Conservation (phyloP, 2,113 vertebrate species). For the Myodes glareolus region DNA sequence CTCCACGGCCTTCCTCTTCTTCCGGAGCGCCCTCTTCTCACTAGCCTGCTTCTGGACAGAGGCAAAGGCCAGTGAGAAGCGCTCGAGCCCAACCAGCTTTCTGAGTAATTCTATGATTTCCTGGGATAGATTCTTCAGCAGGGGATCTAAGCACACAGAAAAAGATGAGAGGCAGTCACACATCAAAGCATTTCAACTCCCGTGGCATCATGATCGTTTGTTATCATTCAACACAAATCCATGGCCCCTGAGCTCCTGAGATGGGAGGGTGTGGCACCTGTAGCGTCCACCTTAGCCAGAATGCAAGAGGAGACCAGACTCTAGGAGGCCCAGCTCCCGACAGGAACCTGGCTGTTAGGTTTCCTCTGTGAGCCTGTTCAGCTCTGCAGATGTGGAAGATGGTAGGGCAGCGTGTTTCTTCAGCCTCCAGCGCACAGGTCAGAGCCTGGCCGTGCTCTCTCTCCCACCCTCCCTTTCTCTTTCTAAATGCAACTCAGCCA, state of each 20-base stretch:
- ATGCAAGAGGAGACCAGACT: neutral
- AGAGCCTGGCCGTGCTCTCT: neutral
- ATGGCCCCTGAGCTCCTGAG: neutral
- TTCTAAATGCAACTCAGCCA: neutral
- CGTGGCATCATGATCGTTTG: neutral
- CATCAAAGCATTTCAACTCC: neutral
- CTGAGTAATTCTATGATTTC: constrained; percentile 97
- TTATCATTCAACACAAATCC: neutral
- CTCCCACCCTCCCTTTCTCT: too few relatives aligned
- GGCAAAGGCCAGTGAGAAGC: constrained; percentile 93
- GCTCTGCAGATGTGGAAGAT: neutral
- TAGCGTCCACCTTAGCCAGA: neutral
- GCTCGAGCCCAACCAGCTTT: constrained; percentile 93
- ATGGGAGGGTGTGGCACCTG: neutral
- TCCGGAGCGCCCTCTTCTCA: constrained; percentile 90
- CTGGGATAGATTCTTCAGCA: constrained; percentile 95
- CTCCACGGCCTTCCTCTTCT: constrained; percentile 93
- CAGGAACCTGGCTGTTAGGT: neutral
- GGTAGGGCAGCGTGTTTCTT: neutral
- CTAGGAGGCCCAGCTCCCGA: neutral
- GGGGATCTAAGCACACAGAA: constrained; percentile 88
- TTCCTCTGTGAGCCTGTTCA: neutral
- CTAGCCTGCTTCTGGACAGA: constrained; percentile 94
- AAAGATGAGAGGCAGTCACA: constrained; percentile 12
- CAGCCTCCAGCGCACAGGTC: neutral